phyloP scores from a whole-genome alignment of 2,113 vertebrate species.

The Pteronura brasiliensis region DNA sequence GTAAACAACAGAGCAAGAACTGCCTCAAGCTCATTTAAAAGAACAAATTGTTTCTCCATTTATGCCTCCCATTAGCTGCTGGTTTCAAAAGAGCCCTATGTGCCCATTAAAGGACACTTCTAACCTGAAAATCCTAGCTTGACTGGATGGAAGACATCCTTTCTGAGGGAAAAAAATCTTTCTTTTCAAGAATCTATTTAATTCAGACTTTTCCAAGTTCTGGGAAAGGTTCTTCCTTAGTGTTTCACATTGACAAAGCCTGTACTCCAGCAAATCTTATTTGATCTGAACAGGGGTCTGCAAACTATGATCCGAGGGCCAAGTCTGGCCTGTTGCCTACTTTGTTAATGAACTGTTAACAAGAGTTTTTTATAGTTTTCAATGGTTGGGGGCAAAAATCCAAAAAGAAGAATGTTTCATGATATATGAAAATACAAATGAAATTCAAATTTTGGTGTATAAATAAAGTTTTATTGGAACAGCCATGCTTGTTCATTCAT shows the following conservation, averaged over 20 bases:
- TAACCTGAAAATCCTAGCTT: neutral
- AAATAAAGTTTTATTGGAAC: neutral
- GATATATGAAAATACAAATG: neutral
- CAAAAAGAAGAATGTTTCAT: neutral
- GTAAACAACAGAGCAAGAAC: neutral
- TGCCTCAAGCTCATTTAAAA: neutral
- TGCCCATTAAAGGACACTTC: neutral
- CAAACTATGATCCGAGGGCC: neutral
- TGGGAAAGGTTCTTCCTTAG: neutral
- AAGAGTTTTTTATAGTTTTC: neutral
- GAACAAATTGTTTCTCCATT: neutral
- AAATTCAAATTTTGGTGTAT: neutral
- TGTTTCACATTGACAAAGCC: neutral
- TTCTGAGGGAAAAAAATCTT: neutral
- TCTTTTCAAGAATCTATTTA: conserved; percentile 3
- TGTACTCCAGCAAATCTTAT: neutral
- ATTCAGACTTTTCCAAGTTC: neutral
- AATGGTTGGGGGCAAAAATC: neutral
- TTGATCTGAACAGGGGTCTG: neutral
- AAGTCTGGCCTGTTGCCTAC: neutral
- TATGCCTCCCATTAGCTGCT: neutral
- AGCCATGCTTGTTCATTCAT: neutral
- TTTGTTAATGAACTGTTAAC: neutral
- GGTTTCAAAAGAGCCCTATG: neutral
- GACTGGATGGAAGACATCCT: neutral